Evolutionary conservation across 2,888 invertebrate species (phyloP).

Genomic region (Seira musarum): DNA sequence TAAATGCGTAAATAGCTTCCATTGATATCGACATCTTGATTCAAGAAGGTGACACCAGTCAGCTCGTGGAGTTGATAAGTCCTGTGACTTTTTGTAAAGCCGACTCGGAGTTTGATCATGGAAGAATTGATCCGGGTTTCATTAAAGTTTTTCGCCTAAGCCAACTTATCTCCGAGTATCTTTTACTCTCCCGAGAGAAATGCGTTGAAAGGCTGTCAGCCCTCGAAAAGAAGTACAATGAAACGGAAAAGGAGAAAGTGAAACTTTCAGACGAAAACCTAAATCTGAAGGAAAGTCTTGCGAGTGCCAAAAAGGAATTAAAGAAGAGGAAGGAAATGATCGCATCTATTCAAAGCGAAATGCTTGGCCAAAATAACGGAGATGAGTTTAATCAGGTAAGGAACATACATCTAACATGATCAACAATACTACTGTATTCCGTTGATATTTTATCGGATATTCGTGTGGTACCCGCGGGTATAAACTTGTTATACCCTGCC

Average conservation of each 20-base stretch:
- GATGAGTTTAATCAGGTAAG: constrained; percentile 65
- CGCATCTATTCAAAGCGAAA: constrained; percentile 58
- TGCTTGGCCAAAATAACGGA: constrained; percentile 55
- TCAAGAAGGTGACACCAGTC: constrained; percentile 49
- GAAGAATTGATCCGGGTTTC: constrained; percentile 62
- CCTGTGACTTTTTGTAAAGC: constrained; percentile 65
- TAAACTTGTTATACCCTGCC: no score
- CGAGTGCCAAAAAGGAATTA: constrained; percentile 61
- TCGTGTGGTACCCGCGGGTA: no score
- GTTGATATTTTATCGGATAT: no score
- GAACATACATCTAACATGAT: no score
- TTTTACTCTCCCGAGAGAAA: constrained; percentile 44
- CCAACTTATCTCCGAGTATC: constrained; percentile 63
- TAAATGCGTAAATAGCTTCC: constrained; percentile 50
- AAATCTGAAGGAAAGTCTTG: constrained; percentile 55
- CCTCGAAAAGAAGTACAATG: constrained; percentile 31
- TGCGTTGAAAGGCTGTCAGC: constrained; percentile 36
- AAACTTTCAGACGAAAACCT: constrained; percentile 55
- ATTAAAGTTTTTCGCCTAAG: constrained; percentile 65
- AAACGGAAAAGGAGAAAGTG: constrained; percentile 47
- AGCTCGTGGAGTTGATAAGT: constrained; percentile 54
- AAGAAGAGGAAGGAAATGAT: constrained; percentile 63
- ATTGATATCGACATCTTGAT: constrained; percentile 63
- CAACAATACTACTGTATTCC: no score
- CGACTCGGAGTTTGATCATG: constrained; percentile 62